Conservation (phyloP, 1,140 invertebrate genomes). For the Ceratosolen fusciceps region DNA sequence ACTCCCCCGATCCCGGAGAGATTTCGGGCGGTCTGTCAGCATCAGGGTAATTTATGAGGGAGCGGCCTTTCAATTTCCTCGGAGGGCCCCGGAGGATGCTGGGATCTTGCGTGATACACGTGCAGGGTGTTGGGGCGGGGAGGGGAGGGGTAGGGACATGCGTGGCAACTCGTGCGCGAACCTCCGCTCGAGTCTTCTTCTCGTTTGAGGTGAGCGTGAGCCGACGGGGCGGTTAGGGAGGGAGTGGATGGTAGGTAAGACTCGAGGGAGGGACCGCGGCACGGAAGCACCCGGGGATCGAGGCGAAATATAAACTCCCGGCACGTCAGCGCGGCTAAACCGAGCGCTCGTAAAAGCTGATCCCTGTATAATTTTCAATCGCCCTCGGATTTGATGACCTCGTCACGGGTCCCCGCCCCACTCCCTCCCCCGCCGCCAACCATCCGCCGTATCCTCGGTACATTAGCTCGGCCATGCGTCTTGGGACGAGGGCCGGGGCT, state of each 20-base stretch:
- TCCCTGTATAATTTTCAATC: conserved; percentile 74
- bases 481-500: not conserved
- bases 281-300: not conserved
- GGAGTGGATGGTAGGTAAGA: too few relatives aligned
- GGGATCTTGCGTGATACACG: too few relatives aligned
- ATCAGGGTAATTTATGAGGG: not conserved
- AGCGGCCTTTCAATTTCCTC: conserved; percentile 15
- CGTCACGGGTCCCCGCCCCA: conserved; percentile 59
- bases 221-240: too few relatives aligned
- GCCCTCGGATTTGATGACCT: conserved; percentile 70
- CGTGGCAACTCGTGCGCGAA: conserved; percentile 40
- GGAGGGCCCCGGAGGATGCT: conserved; percentile 9
- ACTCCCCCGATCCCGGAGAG: not conserved
- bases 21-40: not conserved
- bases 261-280: conserved; percentile 36
- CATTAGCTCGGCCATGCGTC: not conserved
- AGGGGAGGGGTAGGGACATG: too few relatives aligned
- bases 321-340: conserved; percentile 60
- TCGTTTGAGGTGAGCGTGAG: too few relatives aligned
- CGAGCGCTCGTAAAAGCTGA: conserved; percentile 69
- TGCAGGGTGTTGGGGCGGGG: too few relatives aligned
- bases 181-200: conserved; percentile 8
- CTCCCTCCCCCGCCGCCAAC: conserved; percentile 51
- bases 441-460: conserved; percentile 31
- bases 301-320: conserved; percentile 45